These are phyloP conservation scores for Euwallacea similis DNA, from an alignment of 1,140 invertebrate genomes.

Conservation along the genomic window DNA sequence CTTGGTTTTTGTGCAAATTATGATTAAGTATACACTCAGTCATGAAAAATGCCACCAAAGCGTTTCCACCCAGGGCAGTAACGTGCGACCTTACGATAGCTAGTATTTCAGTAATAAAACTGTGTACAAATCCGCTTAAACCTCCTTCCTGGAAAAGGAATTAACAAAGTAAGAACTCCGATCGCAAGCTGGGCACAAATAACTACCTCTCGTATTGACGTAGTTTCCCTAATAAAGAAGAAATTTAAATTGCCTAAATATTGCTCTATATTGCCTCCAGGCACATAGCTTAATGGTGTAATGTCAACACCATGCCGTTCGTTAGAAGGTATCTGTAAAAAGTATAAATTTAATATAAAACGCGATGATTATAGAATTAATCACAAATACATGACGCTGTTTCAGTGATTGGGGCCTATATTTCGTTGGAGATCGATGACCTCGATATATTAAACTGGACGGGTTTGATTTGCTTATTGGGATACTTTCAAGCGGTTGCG, in stretches of 20 bases:
- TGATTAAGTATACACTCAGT: constrained; percentile 86
- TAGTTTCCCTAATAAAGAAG: constrained; percentile 94
- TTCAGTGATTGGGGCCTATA: constrained; percentile 42
- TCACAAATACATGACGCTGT: constrained; percentile 48
- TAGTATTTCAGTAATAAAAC: constrained; percentile 87
- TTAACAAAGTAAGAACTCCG: background rate
- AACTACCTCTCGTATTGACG: constrained; percentile 81
- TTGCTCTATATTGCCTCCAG: constrained; percentile 77
- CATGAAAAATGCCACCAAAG: constrained; percentile 91
- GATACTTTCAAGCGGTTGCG: constrained; percentile 44
- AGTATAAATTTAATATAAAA: background rate
- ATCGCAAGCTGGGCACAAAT: background rate
- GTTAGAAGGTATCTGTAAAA: constrained; percentile 60
- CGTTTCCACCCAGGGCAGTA: constrained; percentile 91
- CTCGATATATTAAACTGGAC: constrained; percentile 41
- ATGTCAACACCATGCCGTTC: constrained; percentile 81
- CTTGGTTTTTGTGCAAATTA: constrained; percentile 96
- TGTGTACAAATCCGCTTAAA: constrained; percentile 90
- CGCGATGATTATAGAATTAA: background rate
- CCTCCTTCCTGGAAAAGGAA: constrained; percentile 70
- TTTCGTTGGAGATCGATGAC: constrained; percentile 47
- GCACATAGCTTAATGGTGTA: constrained; percentile 80
- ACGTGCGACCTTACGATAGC: constrained; percentile 92
- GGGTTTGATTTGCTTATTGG: constrained; percentile 27
- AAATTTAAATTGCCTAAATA: constrained; percentile 94